Percentiles rank a stretch among this genome's conserved stretches.
phyloP scores from a whole-genome alignment of 2,797 vertebrate species.

The Mormyrops attenuatus region DNA sequence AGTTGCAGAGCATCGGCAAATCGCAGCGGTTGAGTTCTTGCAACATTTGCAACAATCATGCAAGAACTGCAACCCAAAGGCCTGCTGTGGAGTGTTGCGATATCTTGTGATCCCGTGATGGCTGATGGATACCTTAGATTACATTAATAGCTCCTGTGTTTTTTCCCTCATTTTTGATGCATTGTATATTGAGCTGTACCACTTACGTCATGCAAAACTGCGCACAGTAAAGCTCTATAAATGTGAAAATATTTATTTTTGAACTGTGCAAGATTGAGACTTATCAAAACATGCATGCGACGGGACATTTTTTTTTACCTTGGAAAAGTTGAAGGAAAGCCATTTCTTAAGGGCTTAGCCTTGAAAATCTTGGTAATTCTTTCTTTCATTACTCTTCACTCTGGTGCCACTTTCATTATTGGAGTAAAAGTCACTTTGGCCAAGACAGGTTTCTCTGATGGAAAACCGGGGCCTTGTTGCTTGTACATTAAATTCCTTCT shows the following conservation, averaged over 20 bases:
- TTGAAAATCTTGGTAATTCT: slow-evolving; percentile 29
- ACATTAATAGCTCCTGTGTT: not conserved
- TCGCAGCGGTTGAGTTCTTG: not conserved
- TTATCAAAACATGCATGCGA: not conserved
- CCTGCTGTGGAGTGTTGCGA: not conserved
- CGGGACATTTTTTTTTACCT: not conserved
- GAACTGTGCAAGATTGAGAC: not conserved
- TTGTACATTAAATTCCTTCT: not conserved
- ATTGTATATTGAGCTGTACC: not conserved
- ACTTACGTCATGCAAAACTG: not conserved
- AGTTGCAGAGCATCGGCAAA: not conserved
- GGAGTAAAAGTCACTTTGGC: slow-evolving; percentile 13
- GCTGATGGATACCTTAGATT: not conserved
- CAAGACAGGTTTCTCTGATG: not conserved
- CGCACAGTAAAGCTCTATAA: not conserved
- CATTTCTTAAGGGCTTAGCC: slow-evolving; percentile 33
- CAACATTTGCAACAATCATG: not conserved
- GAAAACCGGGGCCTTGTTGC: not conserved
- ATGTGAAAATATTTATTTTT: not conserved
- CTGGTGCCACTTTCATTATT: slow-evolving; percentile 16
- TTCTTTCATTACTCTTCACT: slow-evolving; percentile 5
- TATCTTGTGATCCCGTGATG: not conserved
- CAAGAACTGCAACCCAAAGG: not conserved
- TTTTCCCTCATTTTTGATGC: not conserved
- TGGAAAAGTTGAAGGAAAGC: not conserved